A percentile compares a stretch with the other conserved stretches of the same genome.
These are phyloP conservation scores for Watsonalla binaria DNA, from an alignment of 2,888 invertebrate genomes.

Conservation along the genomic window DNA sequence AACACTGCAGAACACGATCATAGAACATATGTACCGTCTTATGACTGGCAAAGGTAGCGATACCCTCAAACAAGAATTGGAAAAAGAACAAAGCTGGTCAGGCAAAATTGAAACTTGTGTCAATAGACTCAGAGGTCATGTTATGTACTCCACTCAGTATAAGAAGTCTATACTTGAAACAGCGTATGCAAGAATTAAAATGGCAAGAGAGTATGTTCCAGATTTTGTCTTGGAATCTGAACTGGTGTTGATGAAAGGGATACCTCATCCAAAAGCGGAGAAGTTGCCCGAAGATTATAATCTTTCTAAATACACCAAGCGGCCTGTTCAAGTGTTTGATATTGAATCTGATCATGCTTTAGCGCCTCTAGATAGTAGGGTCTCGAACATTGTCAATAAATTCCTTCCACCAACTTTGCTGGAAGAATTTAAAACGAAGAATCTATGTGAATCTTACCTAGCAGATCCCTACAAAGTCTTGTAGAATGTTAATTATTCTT, in stretches of 20 bases:
- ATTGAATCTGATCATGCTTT: constrained; percentile 30
- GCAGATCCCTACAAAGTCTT: constrained; percentile 76
- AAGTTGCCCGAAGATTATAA: constrained; percentile 36
- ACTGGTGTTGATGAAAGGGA: constrained; percentile 40
- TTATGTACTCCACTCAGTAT: constrained; percentile 31
- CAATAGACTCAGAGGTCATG: constrained; percentile 18
- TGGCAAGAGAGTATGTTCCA: constrained; percentile 36
- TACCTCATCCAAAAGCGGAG: constrained; percentile 20
- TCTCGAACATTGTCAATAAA: constrained; percentile 44
- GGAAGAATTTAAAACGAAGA: constrained; percentile 33
- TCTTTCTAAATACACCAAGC: constrained; percentile 35
- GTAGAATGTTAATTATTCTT: not conserved
- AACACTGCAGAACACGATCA: constrained; percentile 29
- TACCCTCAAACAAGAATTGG: constrained; percentile 23
- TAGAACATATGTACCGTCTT: constrained; percentile 32
- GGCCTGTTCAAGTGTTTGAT: constrained; percentile 34
- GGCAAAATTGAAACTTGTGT: constrained; percentile 30
- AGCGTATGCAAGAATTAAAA: constrained; percentile 30
- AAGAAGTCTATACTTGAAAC: constrained; percentile 28
- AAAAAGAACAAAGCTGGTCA: constrained; percentile 23
- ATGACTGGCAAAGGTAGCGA: constrained; percentile 25
- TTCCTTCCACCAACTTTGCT: constrained; percentile 25
- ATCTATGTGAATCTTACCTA: constrained; percentile 47
- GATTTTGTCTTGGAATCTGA: constrained; percentile 36
- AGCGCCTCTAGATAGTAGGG: constrained; percentile 30